Percentiles rank a stretch among this genome's conserved stretches.
Conservation (phyloP, 2,797 vertebrate species). For the Rhabdomys pumilio region DNA sequence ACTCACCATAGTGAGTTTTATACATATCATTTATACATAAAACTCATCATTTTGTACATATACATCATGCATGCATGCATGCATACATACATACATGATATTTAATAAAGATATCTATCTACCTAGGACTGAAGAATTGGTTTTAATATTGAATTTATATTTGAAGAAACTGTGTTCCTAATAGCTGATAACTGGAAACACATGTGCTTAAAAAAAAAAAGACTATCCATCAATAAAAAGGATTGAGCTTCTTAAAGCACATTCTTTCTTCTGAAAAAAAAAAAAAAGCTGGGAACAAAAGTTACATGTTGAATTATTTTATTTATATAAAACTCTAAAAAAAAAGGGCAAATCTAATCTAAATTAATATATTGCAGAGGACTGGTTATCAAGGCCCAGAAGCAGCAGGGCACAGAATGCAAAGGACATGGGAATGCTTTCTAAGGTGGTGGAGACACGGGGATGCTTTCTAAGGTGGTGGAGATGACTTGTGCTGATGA, state of each 20-base stretch:
- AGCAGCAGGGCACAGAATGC: not conserved
- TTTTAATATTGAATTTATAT: conserved; percentile 29
- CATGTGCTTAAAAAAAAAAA: not conserved
- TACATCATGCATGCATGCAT: too few relatives aligned
- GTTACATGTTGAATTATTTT: not conserved
- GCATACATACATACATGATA: not conserved
- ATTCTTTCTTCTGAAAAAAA: not conserved
- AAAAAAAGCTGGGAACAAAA: not conserved
- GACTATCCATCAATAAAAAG: conserved; percentile 21
- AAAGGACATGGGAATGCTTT: not conserved
- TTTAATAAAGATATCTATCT: not conserved
- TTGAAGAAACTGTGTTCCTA: conserved; percentile 29
- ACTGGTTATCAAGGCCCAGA: not conserved
- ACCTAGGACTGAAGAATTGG: not conserved
- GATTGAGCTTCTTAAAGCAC: not conserved
- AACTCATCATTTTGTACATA: too few relatives aligned
- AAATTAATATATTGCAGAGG: conserved; percentile 19
- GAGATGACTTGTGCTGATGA: not conserved
- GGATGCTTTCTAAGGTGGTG: not conserved
- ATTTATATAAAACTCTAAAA: conserved; percentile 55
- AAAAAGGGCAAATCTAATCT: conserved; percentile 28
- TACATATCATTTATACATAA: not conserved
- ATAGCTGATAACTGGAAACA: not conserved
- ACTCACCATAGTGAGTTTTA: not conserved
- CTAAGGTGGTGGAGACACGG: not conserved